phyloP scores from a whole-genome alignment of 1,140 invertebrate species.

The Heliconius congener region DNA sequence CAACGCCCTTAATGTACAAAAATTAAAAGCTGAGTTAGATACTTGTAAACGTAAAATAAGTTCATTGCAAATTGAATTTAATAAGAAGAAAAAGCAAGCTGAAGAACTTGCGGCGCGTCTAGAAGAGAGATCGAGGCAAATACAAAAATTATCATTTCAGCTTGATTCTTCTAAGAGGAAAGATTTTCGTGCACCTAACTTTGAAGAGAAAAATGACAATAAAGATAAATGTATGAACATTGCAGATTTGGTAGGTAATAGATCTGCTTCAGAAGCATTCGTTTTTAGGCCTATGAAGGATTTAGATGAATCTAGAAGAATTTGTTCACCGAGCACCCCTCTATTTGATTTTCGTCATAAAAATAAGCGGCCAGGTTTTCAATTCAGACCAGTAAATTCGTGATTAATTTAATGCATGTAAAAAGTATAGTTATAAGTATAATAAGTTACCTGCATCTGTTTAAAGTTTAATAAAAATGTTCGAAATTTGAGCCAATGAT shows the following conservation, averaged over 20 bases:
- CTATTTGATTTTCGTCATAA: slow-evolving; percentile 69
- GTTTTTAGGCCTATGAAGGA: slow-evolving; percentile 70
- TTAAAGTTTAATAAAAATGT: slow-evolving; percentile 86
- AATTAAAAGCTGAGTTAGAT: slow-evolving; percentile 74
- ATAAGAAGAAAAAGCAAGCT: slow-evolving; percentile 71
- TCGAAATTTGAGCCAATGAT: slow-evolving; percentile 93
- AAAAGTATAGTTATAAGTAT: slow-evolving; percentile 27
- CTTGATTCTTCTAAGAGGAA: slow-evolving; percentile 70
- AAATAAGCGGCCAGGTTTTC: slow-evolving; percentile 60
- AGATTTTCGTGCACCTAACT: slow-evolving; percentile 63
- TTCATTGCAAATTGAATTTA: slow-evolving; percentile 70
- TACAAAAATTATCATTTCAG: slow-evolving; percentile 76
- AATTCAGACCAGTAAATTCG: slow-evolving; percentile 60
- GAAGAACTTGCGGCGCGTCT: slow-evolving; percentile 71
- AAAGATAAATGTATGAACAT: slow-evolving; percentile 67
- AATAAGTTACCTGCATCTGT: slow-evolving; percentile 75
- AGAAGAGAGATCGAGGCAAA: slow-evolving; percentile 74
- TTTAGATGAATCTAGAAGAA: slow-evolving; percentile 50
- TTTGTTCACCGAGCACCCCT: slow-evolving; percentile 68
- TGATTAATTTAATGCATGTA: slow-evolving; percentile 32
- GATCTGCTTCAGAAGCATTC: slow-evolving; percentile 62
- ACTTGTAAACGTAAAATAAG: slow-evolving; percentile 73
- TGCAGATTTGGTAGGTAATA: slow-evolving; percentile 65
- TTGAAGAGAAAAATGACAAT: slow-evolving; percentile 52
- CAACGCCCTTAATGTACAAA: slow-evolving; percentile 70